phyloP scores from a whole-genome alignment of 2,797 vertebrate genomes.

The Acropternis orthonyx region DNA sequence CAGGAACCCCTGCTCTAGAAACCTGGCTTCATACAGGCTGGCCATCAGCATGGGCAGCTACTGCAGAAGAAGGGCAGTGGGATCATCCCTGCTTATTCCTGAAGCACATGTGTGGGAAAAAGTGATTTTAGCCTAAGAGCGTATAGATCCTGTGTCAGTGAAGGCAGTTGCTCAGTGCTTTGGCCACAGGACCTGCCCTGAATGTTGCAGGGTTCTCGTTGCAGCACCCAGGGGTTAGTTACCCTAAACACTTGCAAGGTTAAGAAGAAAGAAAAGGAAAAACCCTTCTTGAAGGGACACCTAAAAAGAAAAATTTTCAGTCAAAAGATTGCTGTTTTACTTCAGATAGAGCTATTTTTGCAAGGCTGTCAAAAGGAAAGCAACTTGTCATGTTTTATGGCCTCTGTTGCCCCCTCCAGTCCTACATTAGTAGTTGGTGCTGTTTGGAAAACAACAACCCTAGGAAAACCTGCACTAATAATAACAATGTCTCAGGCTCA shows the following conservation, averaged over 20 bases:
- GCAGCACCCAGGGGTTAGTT: background rate
- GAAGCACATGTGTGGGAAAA: background rate
- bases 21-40: background rate
- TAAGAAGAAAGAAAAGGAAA: background rate
- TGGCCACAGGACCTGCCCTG: background rate
- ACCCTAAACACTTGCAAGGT: background rate
- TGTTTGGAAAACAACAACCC: conserved; percentile 22
- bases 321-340: background rate
- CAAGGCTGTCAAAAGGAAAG: background rate
- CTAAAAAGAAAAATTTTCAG: background rate
- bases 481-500: background rate
- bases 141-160: rapidly evolving
- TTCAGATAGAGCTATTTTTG: background rate
- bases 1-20: background rate
- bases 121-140: background rate
- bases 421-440: conserved; percentile 6
- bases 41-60: rapidly evolving
- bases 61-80: background rate
- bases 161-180: background rate
- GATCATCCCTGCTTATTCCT: background rate
- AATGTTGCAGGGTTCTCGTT: background rate
- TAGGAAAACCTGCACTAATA: background rate
- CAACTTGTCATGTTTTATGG: conserved; percentile 40
- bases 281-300: background rate
- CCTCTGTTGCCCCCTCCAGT: conserved; percentile 70